Evolutionary conservation across 2,797 vertebrate species (phyloP).

Genomic region (Carapus acus): DNA sequence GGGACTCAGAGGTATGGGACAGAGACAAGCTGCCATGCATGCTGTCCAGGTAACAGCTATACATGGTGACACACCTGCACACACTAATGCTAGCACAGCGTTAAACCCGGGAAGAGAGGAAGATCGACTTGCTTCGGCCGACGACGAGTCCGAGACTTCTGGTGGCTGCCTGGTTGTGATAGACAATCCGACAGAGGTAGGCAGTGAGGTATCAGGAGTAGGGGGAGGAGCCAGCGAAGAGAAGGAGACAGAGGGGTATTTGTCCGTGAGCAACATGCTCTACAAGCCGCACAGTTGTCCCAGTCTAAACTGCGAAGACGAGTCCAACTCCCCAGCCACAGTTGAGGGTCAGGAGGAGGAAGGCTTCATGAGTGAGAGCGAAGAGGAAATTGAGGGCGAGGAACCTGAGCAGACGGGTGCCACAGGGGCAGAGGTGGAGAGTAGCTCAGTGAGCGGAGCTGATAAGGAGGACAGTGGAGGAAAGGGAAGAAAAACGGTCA

Average conservation of each 20-base stretch:
- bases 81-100: slow-evolving; percentile 56
- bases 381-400: slow-evolving; percentile 31
- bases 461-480: slow-evolving; percentile 5
- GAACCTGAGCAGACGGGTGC: slow-evolving; percentile 8
- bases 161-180: slow-evolving; percentile 13
- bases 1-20: slow-evolving; percentile 62
- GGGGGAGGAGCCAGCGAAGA: slow-evolving; percentile 27
- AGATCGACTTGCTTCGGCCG: slow-evolving; percentile 6
- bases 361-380: slow-evolving; percentile 17
- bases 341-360: slow-evolving; percentile 26
- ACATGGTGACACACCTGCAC: slow-evolving; percentile 57
- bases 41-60: slow-evolving; percentile 41
- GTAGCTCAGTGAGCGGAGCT: slow-evolving; percentile 1
- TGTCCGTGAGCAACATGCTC: slow-evolving; percentile 52
- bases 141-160: slow-evolving; percentile 23
- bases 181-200: slow-evolving; percentile 18
- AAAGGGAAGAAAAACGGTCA: slow-evolving; percentile 7
- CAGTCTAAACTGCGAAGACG: slow-evolving; percentile 49
- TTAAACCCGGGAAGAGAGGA: slow-evolving; percentile 40
- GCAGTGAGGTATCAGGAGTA: slow-evolving; percentile 1
- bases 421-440: slow-evolving; percentile 8
- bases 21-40: slow-evolving; percentile 48
- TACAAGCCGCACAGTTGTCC: slow-evolving; percentile 71
- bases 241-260: slow-evolving; percentile 49
- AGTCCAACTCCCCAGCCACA: slow-evolving; percentile 24